phyloP scores from a whole-genome alignment of 2,797 vertebrate species.

The Ceyx erithaca region DNA sequence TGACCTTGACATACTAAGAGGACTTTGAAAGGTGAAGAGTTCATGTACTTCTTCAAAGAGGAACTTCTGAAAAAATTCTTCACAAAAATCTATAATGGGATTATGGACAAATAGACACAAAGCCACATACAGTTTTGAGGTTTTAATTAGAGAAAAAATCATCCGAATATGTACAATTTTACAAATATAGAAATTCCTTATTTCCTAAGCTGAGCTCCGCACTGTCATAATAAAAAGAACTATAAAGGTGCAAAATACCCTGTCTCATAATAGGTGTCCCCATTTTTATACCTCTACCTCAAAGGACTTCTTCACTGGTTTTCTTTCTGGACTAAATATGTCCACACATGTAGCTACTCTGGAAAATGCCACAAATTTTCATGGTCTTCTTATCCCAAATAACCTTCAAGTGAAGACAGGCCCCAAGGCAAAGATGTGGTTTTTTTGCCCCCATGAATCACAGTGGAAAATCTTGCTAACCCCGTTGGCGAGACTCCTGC shows the following conservation, averaged over 20 bases:
- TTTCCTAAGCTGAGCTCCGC: neutral
- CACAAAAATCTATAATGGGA: neutral
- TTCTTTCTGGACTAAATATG: neutral
- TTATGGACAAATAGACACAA: neutral
- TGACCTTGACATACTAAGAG: neutral
- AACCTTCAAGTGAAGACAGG: constrained; percentile 25
- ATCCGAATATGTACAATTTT: neutral
- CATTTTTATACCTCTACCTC: neutral
- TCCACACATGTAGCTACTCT: neutral
- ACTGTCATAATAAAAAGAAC: neutral
- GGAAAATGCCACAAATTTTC: constrained; percentile 6
- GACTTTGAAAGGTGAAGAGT: neutral
- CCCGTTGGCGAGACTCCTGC: neutral
- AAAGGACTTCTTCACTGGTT: neutral
- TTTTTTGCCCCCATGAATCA: neutral
- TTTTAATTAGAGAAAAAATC: neutral
- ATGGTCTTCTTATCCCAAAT: neutral
- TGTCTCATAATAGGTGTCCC: neutral
- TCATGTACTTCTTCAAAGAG: neutral
- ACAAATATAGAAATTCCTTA: neutral
- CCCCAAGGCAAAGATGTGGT: neutral
- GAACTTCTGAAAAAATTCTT: neutral
- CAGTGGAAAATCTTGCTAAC: constrained; percentile 15
- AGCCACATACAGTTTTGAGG: neutral
- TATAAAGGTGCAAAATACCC: neutral